Base-by-base conservation (phyloP, 2,888 invertebrate genomes). In the Trachelus stipa region DNA sequence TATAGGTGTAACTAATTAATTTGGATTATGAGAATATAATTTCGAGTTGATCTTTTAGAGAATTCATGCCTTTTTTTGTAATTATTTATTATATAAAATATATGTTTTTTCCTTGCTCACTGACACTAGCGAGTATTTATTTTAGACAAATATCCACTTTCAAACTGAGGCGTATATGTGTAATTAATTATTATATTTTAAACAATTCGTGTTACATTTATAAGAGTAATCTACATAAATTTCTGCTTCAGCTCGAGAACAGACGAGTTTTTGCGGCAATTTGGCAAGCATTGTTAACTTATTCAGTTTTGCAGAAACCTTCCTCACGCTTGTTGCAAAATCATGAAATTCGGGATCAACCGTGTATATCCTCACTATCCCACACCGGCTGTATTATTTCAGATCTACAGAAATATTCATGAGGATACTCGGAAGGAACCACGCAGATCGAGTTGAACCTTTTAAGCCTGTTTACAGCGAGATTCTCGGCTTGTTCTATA, bases 401-500 rank as follows among this genome's bases (percentile, higher is more conserved):
- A 9, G 23, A 56, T 23, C 56, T 56, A 23, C 56, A 15, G 2
- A 56, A 56, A 56, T 56, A 56, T 56, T 56, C 56, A 56, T 23
- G 56, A 56, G 23, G 9, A 15, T 23, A 56, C 56, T 9, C 23
- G 56, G 9, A 6, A 23, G 56, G 23, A 23, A 56, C 56, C 6
- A 56, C 31, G 30, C 15, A 23, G 71, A 71, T 71, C 71, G 31
- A 71, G 71, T 71, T 34, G 71, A 71, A 71, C 71, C 71, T n/a
- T 71, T 71, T 23, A 71, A 34, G 71, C 71, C 30, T 71, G 31
- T 71, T 33, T 71, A 23, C 11, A 15, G 12, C 71, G 71, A 31
- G 71, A 71, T 71, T 56, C 9, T 23, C 23, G 56, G 23, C 30
- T 71, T 34, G 71, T 71, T 30, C 71, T 31, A 12, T 31, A 31